Conservation (phyloP, 2,113 vertebrate genomes). For the Campylomormyrus numenius region DNA sequence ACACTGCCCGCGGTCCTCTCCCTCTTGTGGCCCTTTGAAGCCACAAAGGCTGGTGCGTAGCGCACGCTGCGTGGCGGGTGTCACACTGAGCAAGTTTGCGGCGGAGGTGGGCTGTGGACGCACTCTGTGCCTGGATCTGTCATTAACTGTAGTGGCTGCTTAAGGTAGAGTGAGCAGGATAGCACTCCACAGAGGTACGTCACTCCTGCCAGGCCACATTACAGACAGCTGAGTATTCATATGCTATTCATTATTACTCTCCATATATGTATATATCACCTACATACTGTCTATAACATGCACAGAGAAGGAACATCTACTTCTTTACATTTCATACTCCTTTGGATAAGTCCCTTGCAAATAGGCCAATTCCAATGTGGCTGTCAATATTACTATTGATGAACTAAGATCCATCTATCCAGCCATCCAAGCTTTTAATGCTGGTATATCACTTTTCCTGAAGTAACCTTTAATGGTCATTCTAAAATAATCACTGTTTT, state of each 20-base stretch:
- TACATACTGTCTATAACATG: neutral
- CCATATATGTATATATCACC: neutral
- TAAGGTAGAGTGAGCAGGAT: neutral
- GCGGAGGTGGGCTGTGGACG: neutral
- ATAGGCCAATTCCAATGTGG: neutral
- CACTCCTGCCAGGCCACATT: neutral
- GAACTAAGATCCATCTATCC: neutral
- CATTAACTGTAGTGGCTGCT: neutral
- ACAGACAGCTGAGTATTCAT: neutral
- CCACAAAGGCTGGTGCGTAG: neutral
- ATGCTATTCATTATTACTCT: neutral
- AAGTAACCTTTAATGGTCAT: neutral
- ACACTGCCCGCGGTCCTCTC: neutral
- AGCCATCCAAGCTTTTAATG: neutral
- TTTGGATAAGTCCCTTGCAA: neutral
- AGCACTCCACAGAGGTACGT: neutral
- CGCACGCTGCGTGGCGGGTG: no score
- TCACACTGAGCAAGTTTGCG: neutral
- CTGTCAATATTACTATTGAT: neutral
- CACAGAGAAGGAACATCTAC: neutral
- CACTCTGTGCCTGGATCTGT: neutral
- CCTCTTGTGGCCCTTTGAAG: no score
- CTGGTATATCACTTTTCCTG: neutral
- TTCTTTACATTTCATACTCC: neutral
- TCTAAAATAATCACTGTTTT: neutral